Percentiles rank a stretch among this genome's conserved stretches.
Evolutionary conservation across 2,797 vertebrate genomes (phyloP).

Genomic region (Melanogrammus aeglefinus): DNA sequence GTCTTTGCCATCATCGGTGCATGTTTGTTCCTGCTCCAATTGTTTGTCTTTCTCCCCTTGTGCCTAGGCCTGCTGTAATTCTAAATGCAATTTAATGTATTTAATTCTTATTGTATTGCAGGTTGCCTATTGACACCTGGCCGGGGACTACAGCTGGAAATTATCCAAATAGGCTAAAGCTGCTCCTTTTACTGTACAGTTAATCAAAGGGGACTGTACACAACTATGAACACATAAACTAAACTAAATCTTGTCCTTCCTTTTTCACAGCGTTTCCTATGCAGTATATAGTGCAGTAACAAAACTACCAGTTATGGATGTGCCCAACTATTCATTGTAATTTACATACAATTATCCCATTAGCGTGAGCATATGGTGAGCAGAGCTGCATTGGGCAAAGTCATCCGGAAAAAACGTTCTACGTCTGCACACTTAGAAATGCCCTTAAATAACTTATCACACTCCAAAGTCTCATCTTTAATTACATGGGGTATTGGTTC

Average conservation of each 20-base stretch:
- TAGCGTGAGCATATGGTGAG: neutral
- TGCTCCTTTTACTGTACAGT: too few species aligned
- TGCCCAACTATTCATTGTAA: neutral
- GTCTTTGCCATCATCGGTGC: too few species aligned
- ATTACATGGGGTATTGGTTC: constrained; percentile 31
- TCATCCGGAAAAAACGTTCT: neutral
- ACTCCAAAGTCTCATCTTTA: constrained; percentile 13
- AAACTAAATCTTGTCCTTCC: neutral
- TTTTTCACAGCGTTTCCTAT: neutral
- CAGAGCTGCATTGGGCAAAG: neutral
- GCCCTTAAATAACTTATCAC: neutral
- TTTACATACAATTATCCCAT: neutral
- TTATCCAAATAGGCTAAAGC: too few species aligned
- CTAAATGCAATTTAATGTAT: too few species aligned
- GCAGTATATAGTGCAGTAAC: neutral
- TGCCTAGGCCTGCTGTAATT: too few species aligned
- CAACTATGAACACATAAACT: too few species aligned
- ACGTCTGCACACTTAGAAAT: neutral
- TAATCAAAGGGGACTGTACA: too few species aligned
- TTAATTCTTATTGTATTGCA: too few species aligned
- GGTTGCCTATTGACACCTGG: too few species aligned
- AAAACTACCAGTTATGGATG: neutral
- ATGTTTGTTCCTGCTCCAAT: too few species aligned
- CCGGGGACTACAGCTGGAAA: too few species aligned
- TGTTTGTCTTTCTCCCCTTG: too few species aligned